Percentiles rank a stretch among this genome's conserved stretches.
Conservation (phyloP, 2,113 vertebrate genomes). For the Aptenodytes patagonicus region DNA sequence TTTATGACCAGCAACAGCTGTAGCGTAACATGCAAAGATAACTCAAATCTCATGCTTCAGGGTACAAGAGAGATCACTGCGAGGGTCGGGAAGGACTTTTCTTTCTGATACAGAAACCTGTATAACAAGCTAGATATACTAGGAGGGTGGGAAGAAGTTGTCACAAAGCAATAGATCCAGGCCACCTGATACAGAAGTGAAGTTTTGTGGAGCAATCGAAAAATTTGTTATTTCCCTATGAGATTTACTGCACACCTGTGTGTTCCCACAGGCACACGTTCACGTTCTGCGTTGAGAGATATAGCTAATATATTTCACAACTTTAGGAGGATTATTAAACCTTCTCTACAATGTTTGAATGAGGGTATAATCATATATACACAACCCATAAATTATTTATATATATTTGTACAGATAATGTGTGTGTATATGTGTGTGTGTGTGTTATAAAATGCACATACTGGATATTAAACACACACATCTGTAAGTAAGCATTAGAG, state of each 20-base stretch:
- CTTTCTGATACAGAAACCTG: neutral
- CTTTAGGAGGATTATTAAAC: neutral
- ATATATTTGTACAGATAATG: neutral
- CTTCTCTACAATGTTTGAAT: neutral
- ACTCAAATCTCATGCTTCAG: neutral
- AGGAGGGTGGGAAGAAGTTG: neutral
- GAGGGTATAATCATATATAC: neutral
- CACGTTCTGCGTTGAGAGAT: neutral
- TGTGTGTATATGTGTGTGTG: too few species aligned
- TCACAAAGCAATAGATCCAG: neutral
- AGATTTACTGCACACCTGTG: neutral
- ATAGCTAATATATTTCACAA: neutral
- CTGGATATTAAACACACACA: neutral
- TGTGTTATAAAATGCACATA: neutral
- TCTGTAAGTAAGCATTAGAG: neutral
- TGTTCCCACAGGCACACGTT: neutral
- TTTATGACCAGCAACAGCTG: constrained; percentile 29
- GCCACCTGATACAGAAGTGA: neutral
- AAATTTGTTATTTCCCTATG: rapidly evolving
- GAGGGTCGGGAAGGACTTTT: neutral
- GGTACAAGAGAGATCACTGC: neutral
- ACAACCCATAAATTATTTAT: neutral
- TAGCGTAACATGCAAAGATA: neutral
- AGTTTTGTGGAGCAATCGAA: neutral
- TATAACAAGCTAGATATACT: neutral